Conservation (phyloP, 2,113 vertebrate genomes). For the Calidris pygmaea region DNA sequence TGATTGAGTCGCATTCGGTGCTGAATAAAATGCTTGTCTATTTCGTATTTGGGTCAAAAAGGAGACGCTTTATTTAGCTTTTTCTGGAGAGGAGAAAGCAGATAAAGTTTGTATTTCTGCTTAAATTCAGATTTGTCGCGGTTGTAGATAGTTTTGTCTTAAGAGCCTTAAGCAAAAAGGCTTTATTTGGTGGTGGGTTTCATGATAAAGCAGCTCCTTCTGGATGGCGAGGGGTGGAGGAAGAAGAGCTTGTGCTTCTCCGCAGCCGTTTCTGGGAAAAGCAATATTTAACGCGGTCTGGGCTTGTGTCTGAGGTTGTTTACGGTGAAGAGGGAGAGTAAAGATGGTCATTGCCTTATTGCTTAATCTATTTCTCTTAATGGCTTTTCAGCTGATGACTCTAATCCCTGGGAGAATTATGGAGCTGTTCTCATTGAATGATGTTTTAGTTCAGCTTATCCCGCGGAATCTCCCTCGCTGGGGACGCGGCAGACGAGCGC, state of each 20-base stretch:
- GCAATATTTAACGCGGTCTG: accelerated
- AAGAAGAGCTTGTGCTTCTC: background rate
- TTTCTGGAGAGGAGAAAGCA: background rate
- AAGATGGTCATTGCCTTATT: conserved; percentile 13
- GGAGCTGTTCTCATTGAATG: conserved; percentile 28
- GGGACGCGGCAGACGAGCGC: background rate
- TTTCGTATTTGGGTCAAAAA: background rate
- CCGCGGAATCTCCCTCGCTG: background rate
- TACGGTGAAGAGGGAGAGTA: background rate
- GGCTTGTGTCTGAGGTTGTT: background rate
- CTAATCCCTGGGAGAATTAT: conserved; percentile 62
- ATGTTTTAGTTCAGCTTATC: conserved; percentile 35
- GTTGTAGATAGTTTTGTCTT: background rate
- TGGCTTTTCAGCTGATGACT: conserved; percentile 55
- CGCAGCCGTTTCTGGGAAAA: background rate
- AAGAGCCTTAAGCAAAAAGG: background rate
- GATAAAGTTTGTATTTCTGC: background rate
- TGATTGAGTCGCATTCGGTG: background rate
- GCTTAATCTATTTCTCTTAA: conserved; percentile 60
- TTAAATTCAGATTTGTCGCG: background rate
- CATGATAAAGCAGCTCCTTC: background rate
- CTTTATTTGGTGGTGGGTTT: background rate
- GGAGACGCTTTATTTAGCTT: background rate
- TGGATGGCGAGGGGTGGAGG: background rate
- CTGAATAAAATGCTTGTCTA: background rate